These are phyloP conservation scores for Leptosomus discolor DNA, from an alignment of 2,113 vertebrate species.

Conservation along the genomic window DNA sequence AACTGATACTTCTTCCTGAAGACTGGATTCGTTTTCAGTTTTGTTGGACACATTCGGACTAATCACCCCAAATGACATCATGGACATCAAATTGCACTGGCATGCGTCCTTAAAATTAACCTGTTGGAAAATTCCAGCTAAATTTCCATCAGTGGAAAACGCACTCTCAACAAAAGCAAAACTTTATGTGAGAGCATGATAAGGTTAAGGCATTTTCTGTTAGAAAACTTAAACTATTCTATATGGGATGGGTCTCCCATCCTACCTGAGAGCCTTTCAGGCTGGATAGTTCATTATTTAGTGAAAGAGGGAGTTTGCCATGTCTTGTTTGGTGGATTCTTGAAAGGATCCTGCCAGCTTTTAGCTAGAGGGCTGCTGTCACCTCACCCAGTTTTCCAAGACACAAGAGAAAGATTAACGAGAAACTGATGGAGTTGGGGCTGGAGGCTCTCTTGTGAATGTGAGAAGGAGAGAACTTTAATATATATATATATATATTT, in stretches of 20 bases:
- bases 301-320: background rate
- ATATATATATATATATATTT: too few relatives aligned
- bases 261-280: background rate
- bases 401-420: background rate
- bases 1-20: background rate
- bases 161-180: background rate
- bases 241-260: background rate
- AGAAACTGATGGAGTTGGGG: background rate
- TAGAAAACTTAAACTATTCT: background rate
- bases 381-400: background rate
- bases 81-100: background rate
- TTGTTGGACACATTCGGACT: background rate
- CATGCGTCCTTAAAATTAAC: background rate
- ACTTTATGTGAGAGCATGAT: background rate
- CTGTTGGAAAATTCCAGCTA: background rate
- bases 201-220: background rate
- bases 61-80: background rate
- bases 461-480: background rate
- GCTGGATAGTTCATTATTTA: background rate
- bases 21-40: background rate
- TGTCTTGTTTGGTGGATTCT: background rate
- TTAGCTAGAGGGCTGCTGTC: background rate
- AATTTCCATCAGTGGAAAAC: background rate
- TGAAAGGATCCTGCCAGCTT: background rate
- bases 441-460: background rate